Evolutionary conservation across 2,888 invertebrate species (phyloP), one percentile per base, ranked within the genome.

Genomic region (Punctoribates punctum): DNA sequence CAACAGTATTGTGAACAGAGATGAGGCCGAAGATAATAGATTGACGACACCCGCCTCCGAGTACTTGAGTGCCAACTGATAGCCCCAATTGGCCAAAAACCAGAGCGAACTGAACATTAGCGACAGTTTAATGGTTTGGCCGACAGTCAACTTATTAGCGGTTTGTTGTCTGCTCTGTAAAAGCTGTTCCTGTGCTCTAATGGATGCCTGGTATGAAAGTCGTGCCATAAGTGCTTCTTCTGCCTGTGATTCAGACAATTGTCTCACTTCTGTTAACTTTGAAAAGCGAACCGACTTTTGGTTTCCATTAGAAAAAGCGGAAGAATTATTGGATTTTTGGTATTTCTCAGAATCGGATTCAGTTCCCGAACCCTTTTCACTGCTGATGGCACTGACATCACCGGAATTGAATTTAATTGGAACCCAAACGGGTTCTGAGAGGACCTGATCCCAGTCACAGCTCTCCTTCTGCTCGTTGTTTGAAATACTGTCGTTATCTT

Each of bases 41-140:
- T 93, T 94, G 60, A 96, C 94, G 77, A 95, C 88, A 75, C 92
- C 91, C 17, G 94, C 89, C 82, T 92, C 90, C 4, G 93, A 91
- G 85, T 91, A 88, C 74, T 90, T 88, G 79, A 96, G 85, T 73
- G 96, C 93, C 82, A 94, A 87, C 84, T 96, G 95, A 85, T 93
- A 95, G 76, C 93, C 89, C 83, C 95, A 94, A 86, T 95, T 96
- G 77, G 94, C 94, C 82, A 91, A 85, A 85, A 98, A 96, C 95
- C 96, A 97, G 93, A 96, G 86, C 79, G 94, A 83, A 84, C 91
- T 92, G 85, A 96, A 94, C 77, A 92, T 87, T 73, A 94, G 86
- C 6, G 95, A 93, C 38, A 95, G 88, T 82, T 93, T 90, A 38
- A 93, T 90, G 20, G 92, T 90, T 85, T 90, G 88, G 81, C 87